Conservation (phyloP, 2,113 vertebrate genomes). For the Apteryx mantelli region DNA sequence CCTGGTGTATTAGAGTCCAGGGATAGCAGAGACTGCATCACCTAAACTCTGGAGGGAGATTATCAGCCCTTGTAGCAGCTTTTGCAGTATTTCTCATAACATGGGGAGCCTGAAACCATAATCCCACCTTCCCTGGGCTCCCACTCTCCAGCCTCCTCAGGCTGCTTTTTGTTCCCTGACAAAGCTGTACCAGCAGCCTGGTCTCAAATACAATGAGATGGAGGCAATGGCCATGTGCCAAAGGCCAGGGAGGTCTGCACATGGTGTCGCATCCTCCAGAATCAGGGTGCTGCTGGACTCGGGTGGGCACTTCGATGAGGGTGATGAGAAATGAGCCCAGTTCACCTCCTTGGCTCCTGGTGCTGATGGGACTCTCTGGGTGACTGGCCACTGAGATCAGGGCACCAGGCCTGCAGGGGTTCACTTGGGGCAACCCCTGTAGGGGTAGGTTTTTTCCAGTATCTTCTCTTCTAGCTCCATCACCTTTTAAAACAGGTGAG, state of each 20-base stretch:
- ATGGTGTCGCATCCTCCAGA: background rate
- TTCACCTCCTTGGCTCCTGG: no score
- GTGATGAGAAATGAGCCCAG: background rate
- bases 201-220: background rate
- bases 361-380: background rate
- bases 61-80: accelerated
- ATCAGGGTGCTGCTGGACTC: background rate
- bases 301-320: background rate
- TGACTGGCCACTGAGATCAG: background rate
- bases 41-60: background rate
- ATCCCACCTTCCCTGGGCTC: background rate
- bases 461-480: no score
- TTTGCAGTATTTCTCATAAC: background rate
- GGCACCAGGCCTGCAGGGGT: background rate
- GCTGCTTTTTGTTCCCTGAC: background rate
- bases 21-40: background rate
- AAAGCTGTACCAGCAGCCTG: background rate
- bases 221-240: no score
- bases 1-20: background rate
- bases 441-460: no score
- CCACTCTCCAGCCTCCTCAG: background rate
- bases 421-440: no score
- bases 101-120: background rate
- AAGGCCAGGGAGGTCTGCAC: background rate
- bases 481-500: no score